Evolutionary conservation across 2,113 vertebrate species (phyloP), one percentile per base, ranked within the genome.

Genomic region (Corythoichthys intestinalis): DNA sequence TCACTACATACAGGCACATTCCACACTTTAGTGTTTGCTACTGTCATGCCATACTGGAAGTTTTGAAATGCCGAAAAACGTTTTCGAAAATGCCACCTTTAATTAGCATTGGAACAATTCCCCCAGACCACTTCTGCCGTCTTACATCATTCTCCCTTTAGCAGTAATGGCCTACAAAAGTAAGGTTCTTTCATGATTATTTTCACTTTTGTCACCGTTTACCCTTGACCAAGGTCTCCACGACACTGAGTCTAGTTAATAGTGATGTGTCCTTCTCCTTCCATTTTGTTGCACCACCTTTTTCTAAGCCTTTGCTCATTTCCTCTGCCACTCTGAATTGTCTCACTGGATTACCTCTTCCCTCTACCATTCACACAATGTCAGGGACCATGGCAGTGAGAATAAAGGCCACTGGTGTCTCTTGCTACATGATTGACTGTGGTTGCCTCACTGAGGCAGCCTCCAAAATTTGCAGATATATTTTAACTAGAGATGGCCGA

Each of bases 371-470:
- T 83, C 85, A 76, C 49, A 66, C 37, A 2, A 47, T 87, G 85
- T 85, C 82, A 82, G 69, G 61, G 78, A 76, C 53, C 65, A 41
- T 72, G 65, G 67, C 80, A 71, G 74, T 50, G 72, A 79, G 70
- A 81, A 85, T 84, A 86, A 87, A 86, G 80, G 82, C 82, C 85
- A 83, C 60, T 72, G 61, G 71, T 85, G 73, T 77, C 74, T 77
- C 73, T 71, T 17, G 44, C 66, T 80, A 57, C 58, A 65, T 82
- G 81, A 85, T 84, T 80, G 76, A 80, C 82, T 76, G 72, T 72
- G 48, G 9, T 67, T 73, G 73, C 80, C 71, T 76, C 65, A 80
- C 73, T 81, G 77, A 75, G 64, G 71, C 75, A 44, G 66, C 72
- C 37, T 74, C 75, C 56, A 59, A 79, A 69, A 83, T 68, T 69